Conservation (phyloP, 2,113 vertebrate genomes). For the Hipposideros armiger region DNA sequence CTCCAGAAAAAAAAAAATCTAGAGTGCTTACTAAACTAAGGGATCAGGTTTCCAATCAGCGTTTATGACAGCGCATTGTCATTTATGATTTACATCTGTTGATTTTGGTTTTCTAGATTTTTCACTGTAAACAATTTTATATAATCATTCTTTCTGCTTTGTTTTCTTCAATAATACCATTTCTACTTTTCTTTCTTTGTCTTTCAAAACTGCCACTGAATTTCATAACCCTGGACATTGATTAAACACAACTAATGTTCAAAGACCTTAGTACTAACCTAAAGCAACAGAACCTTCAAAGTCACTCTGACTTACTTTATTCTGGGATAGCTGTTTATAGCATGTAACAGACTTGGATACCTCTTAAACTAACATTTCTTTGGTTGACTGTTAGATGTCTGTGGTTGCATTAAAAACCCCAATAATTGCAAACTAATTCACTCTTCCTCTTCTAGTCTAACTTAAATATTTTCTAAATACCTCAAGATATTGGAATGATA, state of each 20-base stretch:
- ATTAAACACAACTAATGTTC: slow-evolving; percentile 79
- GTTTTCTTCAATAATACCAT: slow-evolving; percentile 77
- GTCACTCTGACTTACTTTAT: slow-evolving; percentile 77
- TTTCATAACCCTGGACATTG: slow-evolving; percentile 87
- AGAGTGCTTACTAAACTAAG: slow-evolving; percentile 73
- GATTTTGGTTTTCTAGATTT: slow-evolving; percentile 82
- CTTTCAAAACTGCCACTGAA: slow-evolving; percentile 85
- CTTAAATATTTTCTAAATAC: slow-evolving; percentile 77
- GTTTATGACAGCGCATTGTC: slow-evolving; percentile 87
- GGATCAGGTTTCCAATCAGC: slow-evolving; percentile 91
- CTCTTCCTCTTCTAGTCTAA: slow-evolving; percentile 79
- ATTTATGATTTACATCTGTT: slow-evolving; percentile 88
- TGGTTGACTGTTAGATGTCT: slow-evolving; percentile 89
- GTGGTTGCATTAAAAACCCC: slow-evolving; percentile 93
- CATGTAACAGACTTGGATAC: slow-evolving; percentile 84
- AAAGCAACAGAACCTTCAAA: slow-evolving; percentile 69
- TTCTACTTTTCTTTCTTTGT: slow-evolving; percentile 77
- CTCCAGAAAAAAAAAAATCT: slow-evolving; percentile 57
- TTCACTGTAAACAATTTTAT: slow-evolving; percentile 77
- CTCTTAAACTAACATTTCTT: slow-evolving; percentile 86
- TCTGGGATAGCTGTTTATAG: slow-evolving; percentile 76
- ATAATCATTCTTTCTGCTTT: slow-evolving; percentile 76
- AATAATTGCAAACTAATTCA: slow-evolving; percentile 85
- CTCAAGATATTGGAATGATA: slow-evolving; percentile 39
- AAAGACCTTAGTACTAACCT: slow-evolving; percentile 91